Base-by-base conservation (phyloP, 1,140 invertebrate species). In the Drosophila jambulina region DNA sequence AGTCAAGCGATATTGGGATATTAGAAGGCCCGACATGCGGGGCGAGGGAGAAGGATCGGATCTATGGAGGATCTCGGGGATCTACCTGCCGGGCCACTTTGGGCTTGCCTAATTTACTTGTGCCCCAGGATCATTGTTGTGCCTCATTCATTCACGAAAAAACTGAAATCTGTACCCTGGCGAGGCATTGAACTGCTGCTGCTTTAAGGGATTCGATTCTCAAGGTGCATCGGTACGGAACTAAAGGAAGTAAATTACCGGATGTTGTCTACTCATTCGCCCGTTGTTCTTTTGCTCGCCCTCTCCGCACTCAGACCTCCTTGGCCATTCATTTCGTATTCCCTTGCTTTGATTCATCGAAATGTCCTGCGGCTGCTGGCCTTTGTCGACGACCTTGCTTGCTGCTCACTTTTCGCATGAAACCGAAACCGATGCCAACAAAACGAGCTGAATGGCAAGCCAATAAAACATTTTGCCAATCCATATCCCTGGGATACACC, bases 201-300 rank as follows among this genome's bases (percentile, higher is more conserved):
- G 48, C 17, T 38, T 19, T 36, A n/a, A 19, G 38, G 49, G 25
- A 49, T 19, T 60, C 61, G 25, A 49, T 19, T 60, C 61, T 84
- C 72, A 83, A 87, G 83, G 83, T 80, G 76, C 75, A 82, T 74
- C 70, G 78, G 68, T 85, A 79, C 84, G 88, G 87, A 84, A 91
- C 78, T 88, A 91, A 91, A 91, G 91, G 91, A 91, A 91, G 90
- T 87, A 91, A 91, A 91, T 91, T 91, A 91, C 91, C 91, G 91
- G 91, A 91, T 91, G 91, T 91, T 90, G 85, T 91, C 82, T 91
- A 90, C 90, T 91, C 82, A 91, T 91, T 90, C 80, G 68, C 80
- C 82, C 80, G 79, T 88, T 80, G 71, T 87, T 83, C 80, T 91
- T 91, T 91, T 75, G 40, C 27, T 27, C 15, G 40, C 19, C 40